phyloP scores from a whole-genome alignment of 2,113 vertebrate genomes.

The Dasyprocta punctata region DNA sequence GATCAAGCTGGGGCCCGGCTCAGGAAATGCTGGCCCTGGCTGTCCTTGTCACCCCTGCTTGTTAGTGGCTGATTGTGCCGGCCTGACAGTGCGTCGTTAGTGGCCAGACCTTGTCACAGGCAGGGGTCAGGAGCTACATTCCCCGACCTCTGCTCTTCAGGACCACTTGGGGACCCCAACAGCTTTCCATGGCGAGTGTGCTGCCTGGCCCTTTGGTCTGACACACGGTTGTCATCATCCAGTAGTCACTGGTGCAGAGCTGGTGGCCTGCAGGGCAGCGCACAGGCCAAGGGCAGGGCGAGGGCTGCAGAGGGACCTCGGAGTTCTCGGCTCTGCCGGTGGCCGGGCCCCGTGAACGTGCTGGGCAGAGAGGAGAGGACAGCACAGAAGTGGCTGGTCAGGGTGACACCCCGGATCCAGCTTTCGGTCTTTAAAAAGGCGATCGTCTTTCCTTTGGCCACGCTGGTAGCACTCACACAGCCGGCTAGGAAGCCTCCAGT shows the following conservation, averaged over 20 bases:
- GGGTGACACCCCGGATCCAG: not conserved
- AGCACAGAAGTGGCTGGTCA: not conserved
- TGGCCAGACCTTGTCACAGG: not conserved
- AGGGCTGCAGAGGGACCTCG: not conserved
- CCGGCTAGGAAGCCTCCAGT: not conserved
- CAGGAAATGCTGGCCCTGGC: not conserved
- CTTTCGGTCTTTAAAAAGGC: too few species aligned
- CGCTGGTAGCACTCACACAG: not conserved
- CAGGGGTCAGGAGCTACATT: not conserved
- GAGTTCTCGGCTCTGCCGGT: not conserved
- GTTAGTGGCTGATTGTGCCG: not conserved
- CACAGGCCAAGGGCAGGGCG: fast-evolving
- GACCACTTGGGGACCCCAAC: not conserved
- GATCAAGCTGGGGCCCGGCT: too few species aligned
- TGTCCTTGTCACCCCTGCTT: fast-evolving
- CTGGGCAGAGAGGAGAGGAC: fast-evolving
- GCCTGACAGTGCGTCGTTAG: fast-evolving
- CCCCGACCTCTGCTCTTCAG: not conserved
- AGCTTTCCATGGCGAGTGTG: not conserved
- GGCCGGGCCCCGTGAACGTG: fast-evolving
- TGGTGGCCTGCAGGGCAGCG: too few species aligned
- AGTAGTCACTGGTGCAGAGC: fast-evolving
- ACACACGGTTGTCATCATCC: not conserved
- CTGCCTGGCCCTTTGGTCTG: not conserved
- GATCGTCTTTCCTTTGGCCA: not conserved